Evolutionary conservation across 2,797 vertebrate species (phyloP), one percentile per base, ranked within the genome.

Genomic region (Malurus leucopterus): DNA sequence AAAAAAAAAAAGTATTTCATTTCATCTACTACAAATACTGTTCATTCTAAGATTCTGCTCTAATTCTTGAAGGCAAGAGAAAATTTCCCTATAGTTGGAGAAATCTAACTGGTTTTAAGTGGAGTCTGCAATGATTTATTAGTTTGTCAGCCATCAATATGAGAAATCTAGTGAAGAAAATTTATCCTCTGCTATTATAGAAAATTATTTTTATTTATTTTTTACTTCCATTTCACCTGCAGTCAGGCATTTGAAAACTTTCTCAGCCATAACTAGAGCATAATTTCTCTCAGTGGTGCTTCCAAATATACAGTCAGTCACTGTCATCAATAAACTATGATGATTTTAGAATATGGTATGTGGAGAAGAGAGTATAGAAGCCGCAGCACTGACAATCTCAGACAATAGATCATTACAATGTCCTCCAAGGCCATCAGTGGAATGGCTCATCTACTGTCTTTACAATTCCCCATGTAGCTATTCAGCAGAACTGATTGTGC

Each of bases 361-460:
- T 32, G 22, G 16, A 23, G 36, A 63, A 86, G 32, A 76, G 27
- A 63, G 29, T 73, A 67, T 53, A 82, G 81, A 24, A 88, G 57
- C 21, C 64, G 82, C 63, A 59, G 34, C 40, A 47, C 20, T 38
- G 72, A 76, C 61, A 75, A 36, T 71, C 43, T 73, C 3, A 20
- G 36, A 79, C 61, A 89, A 90, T 61, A 90, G 75, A 83, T 91
- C 78, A 82, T 82, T 84, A 80, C 54, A 73, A 50, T 79, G 69
- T 83, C 78, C 65, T 84, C 89, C 75, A 88, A 91, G 68, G 58
- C 46, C 62, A 76, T 82, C 69, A 78, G 7, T 51, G 79, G 50
- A 84, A 93, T 47, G 40, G 62, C 32, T 92, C 41, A 46, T 74
- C 82, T 92, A 58, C 89, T 43, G 40, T 54, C 29, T 67, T 47